Base-by-base conservation (phyloP, 2,888 invertebrate genomes). In the Papilio protenor region DNA sequence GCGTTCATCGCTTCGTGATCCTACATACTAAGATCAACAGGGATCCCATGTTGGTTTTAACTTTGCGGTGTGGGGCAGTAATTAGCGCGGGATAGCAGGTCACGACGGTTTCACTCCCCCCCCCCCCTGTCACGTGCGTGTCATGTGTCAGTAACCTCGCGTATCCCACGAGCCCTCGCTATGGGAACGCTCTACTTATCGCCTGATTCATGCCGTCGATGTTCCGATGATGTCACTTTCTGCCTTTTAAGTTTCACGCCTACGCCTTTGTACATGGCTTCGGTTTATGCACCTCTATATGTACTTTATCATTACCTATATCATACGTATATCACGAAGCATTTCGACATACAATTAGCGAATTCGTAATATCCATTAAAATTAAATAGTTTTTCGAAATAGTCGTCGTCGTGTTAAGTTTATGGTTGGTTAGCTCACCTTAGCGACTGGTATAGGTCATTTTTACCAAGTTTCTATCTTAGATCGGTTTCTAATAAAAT, bases 61-160 rank as follows among this genome's bases (percentile, higher is more conserved):
- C 82, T 87, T 88, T 85, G 86, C 86, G 81, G 84, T 83, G 85
- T 86, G 87, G 88, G 88, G 90, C 88, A 81, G 85, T 92, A 92
- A 93, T 93, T 93, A 93, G 89, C 92, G 91, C 88, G 87, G 88
- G 89, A 90, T 90, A 88, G 84, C 84, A 88, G 83, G 90, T 90
- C 93, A 92, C 91, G 91, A 92, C 89, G 83, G 83, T 86, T 87
- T 86, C 86, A 86, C 83, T 55, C 59, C 78, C 79, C 73, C 59
- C 59, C 78, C 79, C 73, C 80, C 83, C 78, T 84, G 84, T 84
- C 86, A 86, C 86, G 87, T 85, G 83, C 86, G 85, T 84, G 84
- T 84, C 86, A 84, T 82, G 85, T 88, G 92, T 92, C 91, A 91
- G 87, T 91, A 92, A 92, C 92, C 85, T 87, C 81, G 79, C 79